Conservation (phyloP, 2,888 invertebrate species). For the Pristionchus maxplancki region DNA sequence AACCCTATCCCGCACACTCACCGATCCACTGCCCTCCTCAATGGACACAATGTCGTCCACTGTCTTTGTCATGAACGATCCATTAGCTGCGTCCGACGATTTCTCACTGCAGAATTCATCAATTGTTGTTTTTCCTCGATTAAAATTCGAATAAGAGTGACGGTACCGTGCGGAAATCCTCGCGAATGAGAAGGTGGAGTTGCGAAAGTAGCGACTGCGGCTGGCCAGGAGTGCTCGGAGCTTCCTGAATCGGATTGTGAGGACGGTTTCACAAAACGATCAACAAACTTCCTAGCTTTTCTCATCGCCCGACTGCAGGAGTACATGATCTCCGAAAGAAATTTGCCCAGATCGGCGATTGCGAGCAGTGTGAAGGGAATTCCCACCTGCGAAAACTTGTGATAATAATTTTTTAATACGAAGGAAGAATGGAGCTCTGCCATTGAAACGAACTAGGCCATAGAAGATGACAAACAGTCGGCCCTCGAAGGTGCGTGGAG, state of each 20-base stretch:
- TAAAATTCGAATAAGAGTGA: background rate
- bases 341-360: constrained; percentile 76
- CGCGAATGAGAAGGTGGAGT: constrained; percentile 16
- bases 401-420: no score
- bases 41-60: constrained; percentile 57
- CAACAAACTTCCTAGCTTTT: constrained; percentile 30
- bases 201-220: constrained; percentile 17
- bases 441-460: constrained; percentile 64
- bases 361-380: constrained; percentile 76
- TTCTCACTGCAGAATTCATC: background rate
- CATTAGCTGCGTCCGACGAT: constrained; percentile 1
- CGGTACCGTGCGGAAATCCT: constrained; percentile 1
- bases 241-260: background rate
- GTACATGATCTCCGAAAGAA: constrained; percentile 73
- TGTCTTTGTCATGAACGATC: background rate
- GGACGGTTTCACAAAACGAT: no score
- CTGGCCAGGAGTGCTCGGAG: background rate
- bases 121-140: no score
- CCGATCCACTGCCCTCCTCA: constrained; percentile 58
- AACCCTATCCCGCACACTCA: no score
- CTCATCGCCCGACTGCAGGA: constrained; percentile 9
- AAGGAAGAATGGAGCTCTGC: no score
- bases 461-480: constrained; percentile 74
- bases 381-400: constrained; percentile 54
- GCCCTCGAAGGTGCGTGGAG: constrained; percentile 73